phyloP scores from a whole-genome alignment of 2,888 invertebrate genomes.

The Scrobipalpa atriplicella region DNA sequence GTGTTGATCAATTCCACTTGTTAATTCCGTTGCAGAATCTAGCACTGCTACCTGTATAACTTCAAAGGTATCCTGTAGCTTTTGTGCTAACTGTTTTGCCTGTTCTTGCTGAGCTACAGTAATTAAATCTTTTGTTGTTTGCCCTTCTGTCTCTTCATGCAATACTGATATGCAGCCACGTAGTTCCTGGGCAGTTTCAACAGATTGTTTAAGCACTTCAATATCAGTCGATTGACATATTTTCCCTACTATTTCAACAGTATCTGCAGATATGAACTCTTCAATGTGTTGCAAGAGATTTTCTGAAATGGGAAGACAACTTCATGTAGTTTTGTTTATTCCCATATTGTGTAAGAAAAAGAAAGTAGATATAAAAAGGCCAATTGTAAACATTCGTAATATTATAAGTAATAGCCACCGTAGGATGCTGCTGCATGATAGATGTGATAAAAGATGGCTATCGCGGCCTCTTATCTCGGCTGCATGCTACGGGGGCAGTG shows the following conservation, averaged over 20 bases:
- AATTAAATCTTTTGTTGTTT: constrained; percentile 33
- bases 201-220: constrained; percentile 45
- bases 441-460: too few species aligned
- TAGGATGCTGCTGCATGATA: too few species aligned
- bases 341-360: neutral
- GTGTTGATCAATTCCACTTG: constrained; percentile 33
- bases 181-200: constrained; percentile 50
- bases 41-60: constrained; percentile 35
- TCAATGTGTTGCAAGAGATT: constrained; percentile 50
- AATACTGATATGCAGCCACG: constrained; percentile 41
- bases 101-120: constrained; percentile 37
- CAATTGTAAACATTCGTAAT: neutral
- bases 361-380: neutral
- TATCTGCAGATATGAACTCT: constrained; percentile 50
- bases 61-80: constrained; percentile 33
- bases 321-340: constrained; percentile 20
- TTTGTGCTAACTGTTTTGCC: constrained; percentile 37
- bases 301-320: constrained; percentile 34
- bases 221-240: constrained; percentile 40
- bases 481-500: too few species aligned
- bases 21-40: constrained; percentile 37
- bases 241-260: constrained; percentile 43
- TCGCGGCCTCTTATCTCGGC: too few species aligned
- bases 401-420: too few species aligned
- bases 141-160: constrained; percentile 27